Percentiles rank a stretch among this genome's conserved stretches.
Evolutionary conservation across 2,113 vertebrate genomes (phyloP).

Genomic region (Nyctibius bracteatus): DNA sequence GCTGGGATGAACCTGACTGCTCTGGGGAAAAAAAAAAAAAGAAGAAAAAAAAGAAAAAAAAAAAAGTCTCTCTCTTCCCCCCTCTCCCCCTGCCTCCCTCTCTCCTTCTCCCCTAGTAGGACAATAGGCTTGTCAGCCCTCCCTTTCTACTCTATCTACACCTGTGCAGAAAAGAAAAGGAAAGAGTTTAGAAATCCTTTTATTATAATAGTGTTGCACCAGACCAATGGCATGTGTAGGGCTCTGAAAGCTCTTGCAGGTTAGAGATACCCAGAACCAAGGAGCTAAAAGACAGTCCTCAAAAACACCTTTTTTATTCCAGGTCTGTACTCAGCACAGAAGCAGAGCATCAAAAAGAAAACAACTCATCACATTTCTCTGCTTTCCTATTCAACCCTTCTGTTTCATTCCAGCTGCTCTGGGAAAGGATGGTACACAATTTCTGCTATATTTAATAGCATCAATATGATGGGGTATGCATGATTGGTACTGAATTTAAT

Average conservation of each 20-base stretch:
- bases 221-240: background rate
- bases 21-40: no score
- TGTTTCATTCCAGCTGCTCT: background rate
- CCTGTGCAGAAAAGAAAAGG: background rate
- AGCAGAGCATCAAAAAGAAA: background rate
- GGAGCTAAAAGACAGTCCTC: background rate
- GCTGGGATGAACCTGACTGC: background rate
- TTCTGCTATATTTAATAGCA: background rate
- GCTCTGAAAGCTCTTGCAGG: background rate
- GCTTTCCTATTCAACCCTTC: background rate
- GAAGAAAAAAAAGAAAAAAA: accelerated
- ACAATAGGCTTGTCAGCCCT: background rate
- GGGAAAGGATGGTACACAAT: background rate
- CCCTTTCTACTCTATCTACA: background rate
- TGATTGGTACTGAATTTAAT: background rate
- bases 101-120: background rate
- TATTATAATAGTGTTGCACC: background rate
- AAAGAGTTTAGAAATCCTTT: background rate
- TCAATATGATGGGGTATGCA: background rate
- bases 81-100: background rate
- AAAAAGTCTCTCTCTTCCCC: background rate
- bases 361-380: background rate
- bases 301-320: background rate
- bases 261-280: background rate
- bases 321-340: background rate